Conservation (phyloP, 1,140 invertebrate genomes). For the Drosophila albomicans region DNA sequence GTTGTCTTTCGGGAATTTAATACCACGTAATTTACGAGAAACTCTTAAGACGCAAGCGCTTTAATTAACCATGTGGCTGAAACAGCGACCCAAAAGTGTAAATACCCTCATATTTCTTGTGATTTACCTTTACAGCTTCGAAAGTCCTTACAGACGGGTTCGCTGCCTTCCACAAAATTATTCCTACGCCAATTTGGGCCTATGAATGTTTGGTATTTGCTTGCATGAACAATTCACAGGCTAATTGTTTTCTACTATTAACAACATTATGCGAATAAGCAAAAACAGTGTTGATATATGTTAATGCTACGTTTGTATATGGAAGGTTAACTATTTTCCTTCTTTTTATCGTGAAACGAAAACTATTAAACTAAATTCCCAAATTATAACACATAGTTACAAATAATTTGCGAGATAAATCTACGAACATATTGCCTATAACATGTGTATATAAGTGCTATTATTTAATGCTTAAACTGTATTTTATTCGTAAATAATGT, state of each 20-base stretch:
- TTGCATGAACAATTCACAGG: constrained; percentile 61
- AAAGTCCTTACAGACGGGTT: constrained; percentile 17
- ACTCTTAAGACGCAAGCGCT: constrained; percentile 82
- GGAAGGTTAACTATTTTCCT: constrained; percentile 48
- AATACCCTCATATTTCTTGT: constrained; percentile 82
- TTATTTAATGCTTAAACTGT: neutral
- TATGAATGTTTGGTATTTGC: constrained; percentile 74
- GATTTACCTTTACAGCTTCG: constrained; percentile 78
- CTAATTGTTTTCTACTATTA: constrained; percentile 66
- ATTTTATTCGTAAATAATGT: neutral
- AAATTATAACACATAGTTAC: neutral
- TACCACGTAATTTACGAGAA: constrained; percentile 81
- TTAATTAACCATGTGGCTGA: constrained; percentile 82
- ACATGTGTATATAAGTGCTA: neutral
- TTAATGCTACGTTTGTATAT: constrained; percentile 22
- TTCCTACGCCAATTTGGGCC: constrained; percentile 34
- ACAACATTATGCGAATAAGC: constrained; percentile 34
- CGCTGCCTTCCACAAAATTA: neutral
- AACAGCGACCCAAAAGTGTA: constrained; percentile 81
- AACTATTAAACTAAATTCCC: neutral
- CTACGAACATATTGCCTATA: neutral
- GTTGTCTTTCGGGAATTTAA: constrained; percentile 61
- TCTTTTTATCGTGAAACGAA: constrained; percentile 8
- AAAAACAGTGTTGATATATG: constrained; percentile 49
- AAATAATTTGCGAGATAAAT: neutral